Percentiles rank a stretch among this genome's conserved stretches.
Conservation (phyloP, 2,797 vertebrate genomes). For the Poeciliopsis presidionis region DNA sequence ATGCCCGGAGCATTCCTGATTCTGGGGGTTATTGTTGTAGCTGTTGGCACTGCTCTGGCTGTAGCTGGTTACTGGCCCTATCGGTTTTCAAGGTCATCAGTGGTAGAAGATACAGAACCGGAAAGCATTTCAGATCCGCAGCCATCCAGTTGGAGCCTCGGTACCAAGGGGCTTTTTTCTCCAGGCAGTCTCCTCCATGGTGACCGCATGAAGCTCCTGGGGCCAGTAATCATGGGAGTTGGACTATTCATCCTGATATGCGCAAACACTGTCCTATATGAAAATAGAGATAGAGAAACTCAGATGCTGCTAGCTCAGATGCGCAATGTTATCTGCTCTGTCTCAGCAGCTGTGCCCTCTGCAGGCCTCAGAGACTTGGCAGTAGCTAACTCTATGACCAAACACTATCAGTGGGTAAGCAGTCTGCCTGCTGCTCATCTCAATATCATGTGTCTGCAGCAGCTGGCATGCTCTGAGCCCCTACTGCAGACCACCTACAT, state of each 20-base stretch:
- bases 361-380: constrained; percentile 69
- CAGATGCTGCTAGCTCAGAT: constrained; percentile 86
- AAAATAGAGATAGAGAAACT: constrained; percentile 95
- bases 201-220: constrained; percentile 91
- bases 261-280: constrained; percentile 94
- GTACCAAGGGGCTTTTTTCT: constrained; percentile 63
- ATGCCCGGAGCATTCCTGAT: constrained; percentile 90
- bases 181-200: constrained; percentile 77
- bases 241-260: constrained; percentile 99
- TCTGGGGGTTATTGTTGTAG: constrained; percentile 88
- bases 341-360: constrained; percentile 73
- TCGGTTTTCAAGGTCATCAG: constrained; percentile 58
- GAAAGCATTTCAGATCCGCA: constrained; percentile 32
- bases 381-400: constrained; percentile 52
- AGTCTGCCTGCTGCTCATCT: constrained; percentile 79
- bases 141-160: constrained; percentile 65
- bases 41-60: constrained; percentile 90
- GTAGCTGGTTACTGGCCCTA: constrained; percentile 97
- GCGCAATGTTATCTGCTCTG: constrained; percentile 81
- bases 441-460: constrained; percentile 81
- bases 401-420: constrained; percentile 80
- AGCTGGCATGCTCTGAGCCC: constrained; percentile 74
- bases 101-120: constrained; percentile 26
- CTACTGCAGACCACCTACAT: constrained; percentile 56
- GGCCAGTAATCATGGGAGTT: constrained; percentile 95